Conservation (phyloP, 2,888 invertebrate genomes). For the Sesia bembeciformis region DNA sequence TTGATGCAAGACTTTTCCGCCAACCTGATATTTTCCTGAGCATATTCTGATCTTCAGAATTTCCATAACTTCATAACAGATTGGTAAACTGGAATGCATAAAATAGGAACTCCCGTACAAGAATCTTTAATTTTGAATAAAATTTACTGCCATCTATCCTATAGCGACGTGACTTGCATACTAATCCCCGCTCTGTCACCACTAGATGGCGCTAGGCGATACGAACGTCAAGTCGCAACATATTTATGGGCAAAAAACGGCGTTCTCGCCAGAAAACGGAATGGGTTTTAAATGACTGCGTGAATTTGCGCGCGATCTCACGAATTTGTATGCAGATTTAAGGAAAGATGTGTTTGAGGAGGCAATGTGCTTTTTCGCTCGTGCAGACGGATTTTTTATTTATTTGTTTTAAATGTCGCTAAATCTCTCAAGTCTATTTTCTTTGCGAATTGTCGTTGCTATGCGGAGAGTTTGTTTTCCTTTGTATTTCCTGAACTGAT, state of each 20-base stretch:
- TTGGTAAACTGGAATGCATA: too few relatives aligned
- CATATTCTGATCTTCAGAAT: too few relatives aligned
- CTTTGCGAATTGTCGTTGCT: too few relatives aligned
- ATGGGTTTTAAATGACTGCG: constrained; percentile 68
- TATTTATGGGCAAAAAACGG: constrained; percentile 63
- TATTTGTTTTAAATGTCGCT: constrained; percentile 25
- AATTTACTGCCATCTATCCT: constrained; percentile 39
- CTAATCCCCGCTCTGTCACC: constrained; percentile 19
- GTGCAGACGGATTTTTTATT: constrained; percentile 52
- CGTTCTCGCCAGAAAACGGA: constrained; percentile 50
- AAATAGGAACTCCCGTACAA: too few relatives aligned
- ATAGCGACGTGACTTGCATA: constrained; percentile 3
- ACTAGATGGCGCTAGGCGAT: constrained; percentile 41
- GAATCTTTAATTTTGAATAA: too few relatives aligned
- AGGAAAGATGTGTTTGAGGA: constrained; percentile 49
- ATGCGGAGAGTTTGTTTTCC: too few relatives aligned
- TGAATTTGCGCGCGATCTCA: constrained; percentile 65
- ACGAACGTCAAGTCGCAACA: constrained; percentile 43
- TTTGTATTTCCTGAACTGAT: too few relatives aligned
- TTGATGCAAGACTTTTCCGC: too few relatives aligned
- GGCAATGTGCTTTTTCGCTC: constrained; percentile 53
- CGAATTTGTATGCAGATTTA: constrained; percentile 68
- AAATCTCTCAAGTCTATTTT: background rate
- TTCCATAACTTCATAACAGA: too few relatives aligned
- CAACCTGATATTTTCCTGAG: too few relatives aligned